Evolutionary conservation across 2,888 invertebrate species (phyloP).

Genomic region (Hipparchia semele): DNA sequence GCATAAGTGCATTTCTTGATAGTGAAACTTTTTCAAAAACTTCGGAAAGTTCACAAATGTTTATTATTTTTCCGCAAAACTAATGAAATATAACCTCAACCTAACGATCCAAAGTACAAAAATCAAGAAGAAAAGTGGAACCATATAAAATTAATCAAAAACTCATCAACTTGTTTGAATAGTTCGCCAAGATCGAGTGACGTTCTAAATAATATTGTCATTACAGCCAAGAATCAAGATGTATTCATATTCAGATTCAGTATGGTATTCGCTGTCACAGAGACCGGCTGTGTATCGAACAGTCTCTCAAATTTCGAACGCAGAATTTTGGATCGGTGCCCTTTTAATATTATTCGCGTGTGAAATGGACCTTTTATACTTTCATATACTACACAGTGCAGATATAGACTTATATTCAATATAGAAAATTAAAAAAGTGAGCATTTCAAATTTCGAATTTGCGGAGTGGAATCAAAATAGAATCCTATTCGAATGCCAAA

Average conservation of each 20-base stretch:
- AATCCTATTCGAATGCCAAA: constrained; percentile 25
- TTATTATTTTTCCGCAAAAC: background rate
- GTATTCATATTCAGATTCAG: constrained; percentile 52
- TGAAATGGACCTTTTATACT: constrained; percentile 77
- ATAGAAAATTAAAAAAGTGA: constrained; percentile 10
- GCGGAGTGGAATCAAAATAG: constrained; percentile 28
- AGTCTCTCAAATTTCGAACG: constrained; percentile 63
- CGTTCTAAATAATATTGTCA: constrained; percentile 32
- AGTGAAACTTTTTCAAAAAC: no score
- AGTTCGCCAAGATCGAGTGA: constrained; percentile 39
- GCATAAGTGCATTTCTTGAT: no score
- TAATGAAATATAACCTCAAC: background rate
- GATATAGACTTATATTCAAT: constrained; percentile 36
- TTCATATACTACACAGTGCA: constrained; percentile 58
- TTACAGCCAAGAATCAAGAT: constrained; percentile 44
- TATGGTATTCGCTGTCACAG: constrained; percentile 62
- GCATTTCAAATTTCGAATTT: constrained; percentile 19
- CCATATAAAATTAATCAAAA: constrained; percentile 34
- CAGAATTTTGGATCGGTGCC: constrained; percentile 75
- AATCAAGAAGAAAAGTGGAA: constrained; percentile 3
- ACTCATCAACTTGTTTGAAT: constrained; percentile 27
- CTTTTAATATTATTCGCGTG: constrained; percentile 72
- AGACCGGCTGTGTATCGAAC: constrained; percentile 58
- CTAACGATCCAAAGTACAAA: constrained; percentile 1
- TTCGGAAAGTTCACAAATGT: no score